Evolutionary conservation across 2,113 vertebrate genomes (phyloP).

Genomic region (Polypterus bichir): DNA sequence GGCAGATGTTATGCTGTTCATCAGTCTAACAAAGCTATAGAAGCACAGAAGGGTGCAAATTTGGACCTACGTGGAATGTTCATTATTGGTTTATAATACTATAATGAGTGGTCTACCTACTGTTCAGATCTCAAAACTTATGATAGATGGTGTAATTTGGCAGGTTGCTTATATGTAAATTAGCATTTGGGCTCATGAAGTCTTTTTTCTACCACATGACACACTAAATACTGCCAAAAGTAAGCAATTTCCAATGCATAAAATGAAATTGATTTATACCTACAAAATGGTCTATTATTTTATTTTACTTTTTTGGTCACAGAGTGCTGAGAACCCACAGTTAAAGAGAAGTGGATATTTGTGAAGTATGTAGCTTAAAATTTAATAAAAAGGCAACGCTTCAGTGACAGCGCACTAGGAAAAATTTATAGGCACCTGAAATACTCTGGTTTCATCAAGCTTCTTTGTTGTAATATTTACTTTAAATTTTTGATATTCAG

Average conservation of each 20-base stretch:
- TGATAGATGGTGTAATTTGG: conserved; percentile 26
- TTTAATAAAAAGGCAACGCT: no score
- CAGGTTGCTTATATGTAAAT: neutral
- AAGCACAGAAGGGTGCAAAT: conserved; percentile 15
- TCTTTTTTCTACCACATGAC: conserved; percentile 2
- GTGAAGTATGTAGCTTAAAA: no score
- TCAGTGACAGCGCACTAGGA: no score
- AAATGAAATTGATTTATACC: no score
- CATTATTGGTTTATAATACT: conserved; percentile 36
- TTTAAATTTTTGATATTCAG: no score
- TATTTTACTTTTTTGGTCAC: no score
- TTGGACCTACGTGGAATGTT: conserved; percentile 32
- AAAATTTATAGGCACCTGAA: no score
- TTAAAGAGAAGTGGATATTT: no score
- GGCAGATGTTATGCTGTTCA: neutral
- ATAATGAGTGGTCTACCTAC: conserved; percentile 10
- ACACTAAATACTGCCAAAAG: conserved; percentile 9
- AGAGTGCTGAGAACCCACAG: no score
- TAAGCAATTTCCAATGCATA: conserved; percentile 6
- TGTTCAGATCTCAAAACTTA: conserved; percentile 15
- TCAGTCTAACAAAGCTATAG: neutral
- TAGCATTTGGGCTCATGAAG: conserved; percentile 1
- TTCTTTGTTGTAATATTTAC: no score
- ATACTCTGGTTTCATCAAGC: no score
- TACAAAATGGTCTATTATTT: no score